phyloP scores from a whole-genome alignment of 2,888 invertebrate genomes.

The Agrochola lota region DNA sequence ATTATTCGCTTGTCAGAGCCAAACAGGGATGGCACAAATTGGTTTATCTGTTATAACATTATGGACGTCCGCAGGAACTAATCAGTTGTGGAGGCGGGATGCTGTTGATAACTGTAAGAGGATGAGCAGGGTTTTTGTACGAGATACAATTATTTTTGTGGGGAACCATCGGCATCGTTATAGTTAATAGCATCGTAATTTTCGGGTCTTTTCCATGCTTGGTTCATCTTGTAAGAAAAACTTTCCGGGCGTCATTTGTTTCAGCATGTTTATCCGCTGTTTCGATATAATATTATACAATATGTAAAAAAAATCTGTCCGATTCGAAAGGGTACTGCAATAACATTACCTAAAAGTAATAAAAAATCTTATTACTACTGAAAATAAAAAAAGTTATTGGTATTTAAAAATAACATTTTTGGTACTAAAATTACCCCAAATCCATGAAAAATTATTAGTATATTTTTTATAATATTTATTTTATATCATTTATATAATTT shows the following conservation, averaged over 20 bases:
- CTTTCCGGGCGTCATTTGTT: neutral
- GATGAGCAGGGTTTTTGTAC: slow-evolving; percentile 39
- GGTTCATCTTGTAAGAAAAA: neutral
- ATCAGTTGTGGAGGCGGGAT: slow-evolving; percentile 60
- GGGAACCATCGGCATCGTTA: slow-evolving; percentile 19
- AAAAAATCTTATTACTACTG: too few relatives aligned
- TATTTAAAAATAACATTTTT: too few relatives aligned
- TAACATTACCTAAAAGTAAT: too few relatives aligned
- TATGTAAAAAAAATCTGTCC: too few relatives aligned
- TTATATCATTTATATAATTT: too few relatives aligned
- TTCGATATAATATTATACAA: neutral
- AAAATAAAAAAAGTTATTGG: too few relatives aligned
- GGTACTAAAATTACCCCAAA: too few relatives aligned
- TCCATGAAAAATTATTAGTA: too few relatives aligned
- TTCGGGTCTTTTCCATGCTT: slow-evolving; percentile 11
- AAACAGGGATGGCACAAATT: slow-evolving; percentile 75
- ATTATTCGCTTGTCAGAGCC: slow-evolving; percentile 69
- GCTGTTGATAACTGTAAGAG: slow-evolving; percentile 38
- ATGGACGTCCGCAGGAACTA: slow-evolving; percentile 75
- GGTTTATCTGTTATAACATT: slow-evolving; percentile 79
- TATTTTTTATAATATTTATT: too few relatives aligned
- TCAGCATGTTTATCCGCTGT: neutral
- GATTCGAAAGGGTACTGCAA: too few relatives aligned
- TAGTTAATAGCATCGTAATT: slow-evolving; percentile 38
- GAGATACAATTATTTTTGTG: slow-evolving; percentile 41